phyloP scores from a whole-genome alignment of 2,113 vertebrate species.

The Gallinago undulata region DNA sequence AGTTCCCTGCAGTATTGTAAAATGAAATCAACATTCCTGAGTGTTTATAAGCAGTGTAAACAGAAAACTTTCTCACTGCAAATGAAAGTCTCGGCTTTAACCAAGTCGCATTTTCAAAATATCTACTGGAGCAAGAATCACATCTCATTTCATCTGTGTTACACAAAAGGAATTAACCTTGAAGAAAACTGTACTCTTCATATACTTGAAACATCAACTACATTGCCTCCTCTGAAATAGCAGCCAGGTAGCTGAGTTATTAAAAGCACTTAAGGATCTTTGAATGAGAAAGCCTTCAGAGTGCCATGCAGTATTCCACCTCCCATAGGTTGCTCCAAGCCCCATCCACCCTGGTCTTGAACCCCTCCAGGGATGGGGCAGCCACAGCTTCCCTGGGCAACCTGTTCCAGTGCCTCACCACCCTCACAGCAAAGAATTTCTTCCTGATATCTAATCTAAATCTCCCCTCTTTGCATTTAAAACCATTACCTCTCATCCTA shows the following conservation, averaged over 20 bases:
- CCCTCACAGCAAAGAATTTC: background rate
- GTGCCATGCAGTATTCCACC: background rate
- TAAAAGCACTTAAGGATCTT: background rate
- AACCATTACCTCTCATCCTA: no score
- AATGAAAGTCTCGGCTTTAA: background rate
- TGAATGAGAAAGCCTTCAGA: background rate
- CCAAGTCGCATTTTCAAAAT: background rate
- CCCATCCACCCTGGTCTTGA: background rate
- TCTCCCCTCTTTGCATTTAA: no score
- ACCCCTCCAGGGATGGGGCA: background rate
- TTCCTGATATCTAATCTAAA: no score
- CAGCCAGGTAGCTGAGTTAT: background rate
- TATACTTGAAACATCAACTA: background rate
- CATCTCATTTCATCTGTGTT: background rate
- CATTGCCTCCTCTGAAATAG: background rate
- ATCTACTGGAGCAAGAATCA: background rate
- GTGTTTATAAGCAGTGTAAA: background rate
- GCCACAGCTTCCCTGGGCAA: background rate
- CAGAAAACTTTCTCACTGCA: background rate
- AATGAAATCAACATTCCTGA: background rate
- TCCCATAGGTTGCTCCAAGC: background rate
- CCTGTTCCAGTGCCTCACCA: background rate
- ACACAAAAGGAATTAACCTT: constrained; percentile 7
- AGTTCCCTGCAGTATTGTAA: background rate
- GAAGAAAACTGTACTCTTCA: background rate